Evolutionary conservation across 2,113 vertebrate species (phyloP), one percentile per base, ranked within the genome.

Genomic region (Cyanoramphus novaezelandiae): DNA sequence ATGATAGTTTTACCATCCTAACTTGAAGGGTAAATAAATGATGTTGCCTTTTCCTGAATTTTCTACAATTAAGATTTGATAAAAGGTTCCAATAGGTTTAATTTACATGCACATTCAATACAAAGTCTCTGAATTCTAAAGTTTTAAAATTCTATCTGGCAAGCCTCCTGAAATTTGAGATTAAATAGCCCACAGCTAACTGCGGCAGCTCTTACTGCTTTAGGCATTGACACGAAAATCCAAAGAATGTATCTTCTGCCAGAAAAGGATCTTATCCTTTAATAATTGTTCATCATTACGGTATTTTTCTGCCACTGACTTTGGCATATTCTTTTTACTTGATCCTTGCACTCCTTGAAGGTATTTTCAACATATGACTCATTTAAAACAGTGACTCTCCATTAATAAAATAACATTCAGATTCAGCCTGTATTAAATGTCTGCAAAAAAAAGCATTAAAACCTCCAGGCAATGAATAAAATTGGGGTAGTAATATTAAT

Each of bases 1-100:
- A 91, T 94, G 12, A 96, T 93, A 17, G 49, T 81, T 97, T 95
- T 91, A 90, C 77, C 95, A 94, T 95, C 49, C 52, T 64, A 59
- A 90, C 23, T 87, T 59, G 55, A 33, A 86, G 71, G 75, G 11
- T 80, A 72, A 88, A 82, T 33, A 92, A 85, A 76, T 27, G 7
- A 46, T 55, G 33, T 86, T 95, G 71, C 21, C 31, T 52, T 94
- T 95, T 90, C 82, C 64, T 82, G 63, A 94, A 65, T 79, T 96
- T 90, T 52, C 71, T 95, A 85, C 14, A 72, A 41, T 52, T 90
- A 90, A 95, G n/a, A 43, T 75, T 92, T 70, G 31, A 25, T 78
- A 82, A 92, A 92, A 91, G 33, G 17, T 23, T 87, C 41, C 21
- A 92, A 28, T 19, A 43, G 8, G 31, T 71, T 93, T 91, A 29